A percentile compares a stretch with the other conserved stretches of the same genome.
phyloP scores from a whole-genome alignment of 2,888 invertebrate genomes.

The Chalcis sispes region DNA sequence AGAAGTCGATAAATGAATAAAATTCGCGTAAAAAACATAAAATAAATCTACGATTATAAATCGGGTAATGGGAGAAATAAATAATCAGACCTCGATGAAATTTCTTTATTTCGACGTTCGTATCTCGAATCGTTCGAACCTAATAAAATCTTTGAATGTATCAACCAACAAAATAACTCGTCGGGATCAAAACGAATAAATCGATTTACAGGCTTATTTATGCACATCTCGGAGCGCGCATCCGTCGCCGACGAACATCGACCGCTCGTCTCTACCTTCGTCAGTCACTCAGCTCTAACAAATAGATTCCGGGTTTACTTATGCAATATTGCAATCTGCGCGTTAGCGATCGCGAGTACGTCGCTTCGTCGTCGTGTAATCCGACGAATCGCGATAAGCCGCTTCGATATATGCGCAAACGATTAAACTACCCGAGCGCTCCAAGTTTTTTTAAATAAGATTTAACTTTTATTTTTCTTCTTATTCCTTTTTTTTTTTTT shows the following conservation, averaged over 20 bases:
- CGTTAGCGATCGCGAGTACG: neutral
- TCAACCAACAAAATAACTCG: constrained; percentile 34
- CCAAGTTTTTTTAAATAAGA: constrained; percentile 8
- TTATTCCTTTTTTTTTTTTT: too few species aligned
- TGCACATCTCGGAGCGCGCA: neutral
- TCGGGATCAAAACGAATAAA: constrained; percentile 20
- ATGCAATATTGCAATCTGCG: constrained; percentile 1
- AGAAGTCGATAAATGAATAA: too few species aligned
- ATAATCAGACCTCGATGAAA: constrained; percentile 40
- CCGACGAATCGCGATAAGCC: constrained; percentile 11
- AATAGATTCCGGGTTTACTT: constrained; percentile 1
- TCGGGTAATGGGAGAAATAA: too few species aligned
- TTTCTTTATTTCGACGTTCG: constrained; percentile 54
- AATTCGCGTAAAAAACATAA: too few species aligned
- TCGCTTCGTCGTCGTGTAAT: constrained; percentile 1
- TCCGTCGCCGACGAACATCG: neutral
- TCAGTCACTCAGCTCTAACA: neutral
- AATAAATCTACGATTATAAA: too few species aligned
- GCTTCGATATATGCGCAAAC: neutral
- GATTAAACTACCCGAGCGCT: too few species aligned
- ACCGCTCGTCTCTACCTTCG: neutral
- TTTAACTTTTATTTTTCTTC: too few species aligned
- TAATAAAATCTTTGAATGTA: constrained; percentile 48
- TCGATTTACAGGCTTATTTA: constrained; percentile 15
- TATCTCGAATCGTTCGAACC: constrained; percentile 40